Evolutionary conservation across 2,113 vertebrate species (phyloP), one percentile per base, ranked within the genome.

Genomic region (Brachirus orientalis): DNA sequence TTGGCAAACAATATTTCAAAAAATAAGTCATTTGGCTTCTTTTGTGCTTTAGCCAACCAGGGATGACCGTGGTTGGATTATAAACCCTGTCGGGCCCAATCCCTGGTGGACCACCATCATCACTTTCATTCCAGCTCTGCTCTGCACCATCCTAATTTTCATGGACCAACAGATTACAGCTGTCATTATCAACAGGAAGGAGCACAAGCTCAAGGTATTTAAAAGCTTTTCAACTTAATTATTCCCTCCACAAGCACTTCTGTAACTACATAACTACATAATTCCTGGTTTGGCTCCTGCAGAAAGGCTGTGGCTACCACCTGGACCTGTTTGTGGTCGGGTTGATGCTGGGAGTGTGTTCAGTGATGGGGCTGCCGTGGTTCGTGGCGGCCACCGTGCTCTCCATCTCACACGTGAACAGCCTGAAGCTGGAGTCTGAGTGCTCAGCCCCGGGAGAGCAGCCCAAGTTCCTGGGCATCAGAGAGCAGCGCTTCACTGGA

Each of bases 151-250:
- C 88, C 94, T 99, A 65, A 98, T 99, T 90, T 99, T 99, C 88
- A 99, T 99, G 98, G 98, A 99, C 89, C 98, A 99, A 80, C 98
- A 99, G 90, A 99, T 99, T 87, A 99, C 98, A 20, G 97, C 98
- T 9, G 97, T 99, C 77, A 99, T 99, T 70, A 99, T 99, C 79
- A 99, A 99, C 84, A 95, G 98, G 86, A 99, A 99, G 91, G 98
- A 99, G 71, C 97, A 99, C 94, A 99, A 99, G 44, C 88, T 99
- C 69, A 99, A 99, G 97, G 98, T 98, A 91, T 44, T 12, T 43
- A n/a, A 47, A 12, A 43, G 4, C 11, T 43, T 43, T 2, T 3
- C 28, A 28, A 6, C 12, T 12, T 43, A 14, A 43, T 12, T 6
- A 14, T 6, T 12, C 17, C 43, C 14, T 10, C 7, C 28, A 50